phyloP scores from a whole-genome alignment of 2,888 invertebrate species.

The Endomychus coccineus region DNA sequence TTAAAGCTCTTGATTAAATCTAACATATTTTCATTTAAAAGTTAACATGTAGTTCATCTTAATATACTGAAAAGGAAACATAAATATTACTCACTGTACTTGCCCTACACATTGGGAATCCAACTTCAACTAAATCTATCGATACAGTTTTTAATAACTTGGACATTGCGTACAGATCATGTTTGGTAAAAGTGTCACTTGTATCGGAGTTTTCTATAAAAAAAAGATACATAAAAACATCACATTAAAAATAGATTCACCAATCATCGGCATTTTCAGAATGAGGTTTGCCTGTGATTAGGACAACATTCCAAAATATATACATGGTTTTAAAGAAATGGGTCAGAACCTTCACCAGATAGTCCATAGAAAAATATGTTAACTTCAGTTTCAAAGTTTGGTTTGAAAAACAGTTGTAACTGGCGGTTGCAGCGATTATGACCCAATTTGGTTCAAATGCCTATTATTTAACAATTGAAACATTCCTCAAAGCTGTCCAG shows the following conservation, averaged over 20 bases:
- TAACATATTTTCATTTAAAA: too few relatives aligned
- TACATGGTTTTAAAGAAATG: too few relatives aligned
- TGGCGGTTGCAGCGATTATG: too few relatives aligned
- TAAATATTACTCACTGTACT: constrained; percentile 32
- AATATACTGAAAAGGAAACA: constrained; percentile 9
- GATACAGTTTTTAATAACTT: constrained; percentile 39
- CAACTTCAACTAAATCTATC: constrained; percentile 39
- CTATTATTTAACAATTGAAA: too few relatives aligned
- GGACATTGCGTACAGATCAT: constrained; percentile 38
- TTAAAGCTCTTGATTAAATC: not conserved
- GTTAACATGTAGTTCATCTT: too few relatives aligned
- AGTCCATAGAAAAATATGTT: too few relatives aligned
- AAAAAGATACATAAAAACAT: constrained; percentile 4
- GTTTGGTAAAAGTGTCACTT: constrained; percentile 38
- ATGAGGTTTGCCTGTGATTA: not conserved
- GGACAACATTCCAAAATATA: too few relatives aligned
- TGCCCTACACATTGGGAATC: constrained; percentile 43
- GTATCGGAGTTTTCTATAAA: constrained; percentile 39
- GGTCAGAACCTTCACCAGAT: too few relatives aligned
- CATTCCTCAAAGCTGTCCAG: too few relatives aligned
- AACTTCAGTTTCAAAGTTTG: too few relatives aligned
- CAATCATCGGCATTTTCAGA: not conserved
- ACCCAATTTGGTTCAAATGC: too few relatives aligned
- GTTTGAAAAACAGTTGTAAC: too few relatives aligned
- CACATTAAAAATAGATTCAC: constrained; percentile 4